These are phyloP conservation scores for Esox niger DNA, from an alignment of 2,113 vertebrate genomes.

Conservation along the genomic window DNA sequence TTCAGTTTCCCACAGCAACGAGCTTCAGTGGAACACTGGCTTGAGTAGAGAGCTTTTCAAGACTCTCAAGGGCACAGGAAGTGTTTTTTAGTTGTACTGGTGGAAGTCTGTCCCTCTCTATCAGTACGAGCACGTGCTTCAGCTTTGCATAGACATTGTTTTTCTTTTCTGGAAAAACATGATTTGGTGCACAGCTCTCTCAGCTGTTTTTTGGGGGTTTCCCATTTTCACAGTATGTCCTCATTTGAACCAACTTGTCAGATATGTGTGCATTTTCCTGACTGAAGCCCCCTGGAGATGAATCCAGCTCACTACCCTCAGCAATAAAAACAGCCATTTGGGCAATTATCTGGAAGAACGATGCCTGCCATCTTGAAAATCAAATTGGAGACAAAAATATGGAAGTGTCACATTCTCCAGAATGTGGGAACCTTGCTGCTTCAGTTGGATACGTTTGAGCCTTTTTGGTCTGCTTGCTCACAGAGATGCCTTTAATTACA, in stretches of 20 bases:
- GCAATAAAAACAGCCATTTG: slow-evolving; percentile 4
- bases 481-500: background rate
- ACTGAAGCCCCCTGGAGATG: no score
- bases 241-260: background rate
- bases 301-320: slow-evolving; percentile 1
- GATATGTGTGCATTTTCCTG: background rate
- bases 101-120: background rate
- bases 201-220: background rate
- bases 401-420: slow-evolving; percentile 12
- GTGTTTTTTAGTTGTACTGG: background rate
- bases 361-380: background rate
- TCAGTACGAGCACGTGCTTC: background rate
- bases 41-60: background rate
- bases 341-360: background rate
- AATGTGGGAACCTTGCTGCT: background rate
- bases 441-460: background rate
- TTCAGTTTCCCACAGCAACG: slow-evolving; percentile 11
- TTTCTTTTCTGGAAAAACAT: background rate
- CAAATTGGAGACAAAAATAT: slow-evolving; percentile 6
- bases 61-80: background rate
- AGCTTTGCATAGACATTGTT: no score
- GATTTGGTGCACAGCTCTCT: background rate
- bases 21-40: background rate
- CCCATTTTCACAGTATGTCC: background rate
- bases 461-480: background rate